Conservation (phyloP, 2,888 invertebrate species). For the Xestia xanthographa region DNA sequence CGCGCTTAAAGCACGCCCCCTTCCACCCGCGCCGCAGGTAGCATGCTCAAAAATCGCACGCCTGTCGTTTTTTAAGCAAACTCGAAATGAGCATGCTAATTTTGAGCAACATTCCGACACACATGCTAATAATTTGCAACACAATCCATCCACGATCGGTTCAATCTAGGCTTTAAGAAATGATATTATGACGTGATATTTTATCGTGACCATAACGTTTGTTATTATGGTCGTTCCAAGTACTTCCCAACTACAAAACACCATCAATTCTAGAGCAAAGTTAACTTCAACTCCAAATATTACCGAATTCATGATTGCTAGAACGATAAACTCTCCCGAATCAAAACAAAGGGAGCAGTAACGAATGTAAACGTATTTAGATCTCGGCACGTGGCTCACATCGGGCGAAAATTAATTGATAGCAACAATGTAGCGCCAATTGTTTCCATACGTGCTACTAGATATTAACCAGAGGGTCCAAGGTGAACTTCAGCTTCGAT, state of each 20-base stretch:
- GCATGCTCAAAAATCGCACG: too few species aligned
- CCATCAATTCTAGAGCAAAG: background rate
- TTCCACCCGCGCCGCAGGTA: too few species aligned
- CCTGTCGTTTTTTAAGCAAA: too few species aligned
- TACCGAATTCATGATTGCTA: background rate
- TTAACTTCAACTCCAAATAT: background rate
- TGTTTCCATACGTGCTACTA: conserved; percentile 40
- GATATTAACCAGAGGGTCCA: conserved; percentile 42
- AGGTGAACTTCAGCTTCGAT: conserved; percentile 55
- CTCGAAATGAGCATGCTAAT: too few species aligned
- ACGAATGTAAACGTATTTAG: conserved; percentile 21
- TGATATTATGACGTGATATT: background rate
- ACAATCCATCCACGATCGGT: too few species aligned
- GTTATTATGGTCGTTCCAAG: background rate
- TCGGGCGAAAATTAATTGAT: conserved; percentile 46
- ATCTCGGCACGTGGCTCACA: conserved; percentile 19
- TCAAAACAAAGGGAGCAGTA: conserved; percentile 8
- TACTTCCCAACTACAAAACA: background rate
- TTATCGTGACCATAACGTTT: background rate
- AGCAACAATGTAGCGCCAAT: conserved; percentile 53
- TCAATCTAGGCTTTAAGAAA: background rate
- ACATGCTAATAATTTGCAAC: too few species aligned
- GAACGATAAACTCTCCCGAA: conserved; percentile 14
- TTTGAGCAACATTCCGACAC: too few species aligned
- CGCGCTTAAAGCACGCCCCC: too few species aligned